Evolutionary conservation across 2,113 vertebrate genomes (phyloP).

Genomic region (Platysternon megacephalum): DNA sequence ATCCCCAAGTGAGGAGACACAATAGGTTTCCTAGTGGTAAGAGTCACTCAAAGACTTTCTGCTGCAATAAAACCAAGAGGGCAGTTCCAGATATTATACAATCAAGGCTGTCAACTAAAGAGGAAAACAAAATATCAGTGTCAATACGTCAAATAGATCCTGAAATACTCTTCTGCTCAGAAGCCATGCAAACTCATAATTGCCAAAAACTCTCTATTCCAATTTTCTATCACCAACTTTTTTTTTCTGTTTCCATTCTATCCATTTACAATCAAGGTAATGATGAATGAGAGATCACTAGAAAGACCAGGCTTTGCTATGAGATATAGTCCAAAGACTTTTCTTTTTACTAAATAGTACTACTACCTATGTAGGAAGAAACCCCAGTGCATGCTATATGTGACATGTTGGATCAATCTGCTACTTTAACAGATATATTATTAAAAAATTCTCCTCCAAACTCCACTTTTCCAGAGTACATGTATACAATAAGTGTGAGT

Average conservation of each 20-base stretch:
- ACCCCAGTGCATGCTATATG: background rate
- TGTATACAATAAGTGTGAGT: background rate
- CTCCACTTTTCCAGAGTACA: background rate
- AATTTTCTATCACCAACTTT: background rate
- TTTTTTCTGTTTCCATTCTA: fast-evolving
- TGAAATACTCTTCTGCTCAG: background rate
- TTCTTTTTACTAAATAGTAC: background rate
- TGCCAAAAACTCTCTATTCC: background rate
- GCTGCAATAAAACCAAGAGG: background rate
- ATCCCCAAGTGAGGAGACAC: background rate
- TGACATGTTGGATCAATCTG: background rate
- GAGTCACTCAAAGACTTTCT: background rate
- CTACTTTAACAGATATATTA: background rate
- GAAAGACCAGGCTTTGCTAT: background rate
- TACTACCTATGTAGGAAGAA: background rate
- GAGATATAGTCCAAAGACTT: background rate
- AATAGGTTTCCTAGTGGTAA: background rate
- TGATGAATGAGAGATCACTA: background rate
- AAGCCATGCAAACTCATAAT: background rate
- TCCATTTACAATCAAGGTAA: fast-evolving
- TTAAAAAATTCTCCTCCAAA: background rate
- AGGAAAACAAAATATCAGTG: background rate
- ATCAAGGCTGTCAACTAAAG: background rate
- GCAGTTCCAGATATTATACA: background rate
- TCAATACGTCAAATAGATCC: background rate